These are phyloP conservation scores for Anas flavirostris DNA, from an alignment of 2,797 vertebrate species.

Conservation along the genomic window DNA sequence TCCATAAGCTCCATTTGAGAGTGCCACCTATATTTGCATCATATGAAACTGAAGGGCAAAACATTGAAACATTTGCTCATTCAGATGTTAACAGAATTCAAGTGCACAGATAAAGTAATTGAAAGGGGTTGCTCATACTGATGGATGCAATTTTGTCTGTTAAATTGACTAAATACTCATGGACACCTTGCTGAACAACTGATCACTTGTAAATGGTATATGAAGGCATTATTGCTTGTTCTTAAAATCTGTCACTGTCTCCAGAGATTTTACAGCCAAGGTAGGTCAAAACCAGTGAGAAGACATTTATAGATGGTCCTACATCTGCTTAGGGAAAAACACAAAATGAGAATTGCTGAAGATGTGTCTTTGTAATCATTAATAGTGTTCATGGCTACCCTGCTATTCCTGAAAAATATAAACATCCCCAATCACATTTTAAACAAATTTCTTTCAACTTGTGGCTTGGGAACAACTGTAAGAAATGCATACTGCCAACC, in stretches of 20 bases:
- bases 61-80: background rate
- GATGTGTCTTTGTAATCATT: background rate
- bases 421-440: background rate
- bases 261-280: background rate
- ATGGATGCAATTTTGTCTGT: background rate
- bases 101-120: background rate
- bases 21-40: background rate
- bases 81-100: slow-evolving; percentile 17
- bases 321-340: background rate
- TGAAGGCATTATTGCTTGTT: background rate
- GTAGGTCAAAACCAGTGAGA: background rate
- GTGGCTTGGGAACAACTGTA: background rate
- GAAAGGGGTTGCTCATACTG: background rate
- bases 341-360: background rate
- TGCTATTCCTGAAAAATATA: background rate
- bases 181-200: background rate
- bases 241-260: background rate
- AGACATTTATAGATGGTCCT: background rate
- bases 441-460: background rate
- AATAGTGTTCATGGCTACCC: background rate
- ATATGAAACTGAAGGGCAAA: background rate
- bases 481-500: background rate
- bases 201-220: background rate
- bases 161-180: background rate
- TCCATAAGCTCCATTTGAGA: background rate